Evolutionary conservation across 92 coral and sea anemone genomes (phyloP).

Genomic region (Palythoa grandis): DNA sequence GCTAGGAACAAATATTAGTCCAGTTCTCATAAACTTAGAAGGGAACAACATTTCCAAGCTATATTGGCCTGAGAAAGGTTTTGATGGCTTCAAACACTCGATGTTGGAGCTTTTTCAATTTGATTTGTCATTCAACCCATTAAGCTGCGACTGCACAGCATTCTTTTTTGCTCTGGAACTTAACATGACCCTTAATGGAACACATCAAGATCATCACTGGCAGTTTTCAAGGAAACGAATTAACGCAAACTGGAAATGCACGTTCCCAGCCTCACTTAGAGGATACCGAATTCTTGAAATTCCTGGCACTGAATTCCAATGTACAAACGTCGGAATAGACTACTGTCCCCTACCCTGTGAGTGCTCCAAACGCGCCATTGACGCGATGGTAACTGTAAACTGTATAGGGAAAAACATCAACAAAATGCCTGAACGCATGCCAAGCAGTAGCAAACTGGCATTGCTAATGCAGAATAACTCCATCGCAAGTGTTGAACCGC

Average conservation of each 20-base stretch:
- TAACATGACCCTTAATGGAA: slow-evolving; percentile 17
- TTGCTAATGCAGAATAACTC: slow-evolving; percentile 60
- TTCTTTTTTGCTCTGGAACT: slow-evolving; percentile 49
- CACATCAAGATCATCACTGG: slow-evolving; percentile 50
- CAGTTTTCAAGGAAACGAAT: slow-evolving; percentile 8
- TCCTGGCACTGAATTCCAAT: slow-evolving; percentile 15
- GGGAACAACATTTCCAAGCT: slow-evolving; percentile 3
- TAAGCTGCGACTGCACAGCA: slow-evolving; percentile 67
- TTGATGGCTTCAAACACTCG: neutral
- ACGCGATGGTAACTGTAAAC: slow-evolving; percentile 19
- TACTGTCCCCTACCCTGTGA: slow-evolving; percentile 37
- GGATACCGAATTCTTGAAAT: slow-evolving; percentile 37
- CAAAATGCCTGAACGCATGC: slow-evolving; percentile 33
- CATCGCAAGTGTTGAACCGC: slow-evolving; percentile 55
- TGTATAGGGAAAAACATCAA: slow-evolving; percentile 8
- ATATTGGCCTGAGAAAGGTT: slow-evolving; percentile 30
- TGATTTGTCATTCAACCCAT: slow-evolving; percentile 70
- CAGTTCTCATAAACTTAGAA: slow-evolving; percentile 2
- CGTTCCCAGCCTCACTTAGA: slow-evolving; percentile 21
- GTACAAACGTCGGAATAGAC: slow-evolving; percentile 4
- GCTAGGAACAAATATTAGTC: neutral
- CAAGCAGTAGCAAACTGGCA: slow-evolving; percentile 35
- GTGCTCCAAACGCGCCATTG: slow-evolving; percentile 35
- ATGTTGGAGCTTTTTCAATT: slow-evolving; percentile 50
- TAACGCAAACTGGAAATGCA: slow-evolving; percentile 34